Base-by-base conservation (phyloP, 2,888 invertebrate species). In the Branchipolynoe longqiensis region DNA sequence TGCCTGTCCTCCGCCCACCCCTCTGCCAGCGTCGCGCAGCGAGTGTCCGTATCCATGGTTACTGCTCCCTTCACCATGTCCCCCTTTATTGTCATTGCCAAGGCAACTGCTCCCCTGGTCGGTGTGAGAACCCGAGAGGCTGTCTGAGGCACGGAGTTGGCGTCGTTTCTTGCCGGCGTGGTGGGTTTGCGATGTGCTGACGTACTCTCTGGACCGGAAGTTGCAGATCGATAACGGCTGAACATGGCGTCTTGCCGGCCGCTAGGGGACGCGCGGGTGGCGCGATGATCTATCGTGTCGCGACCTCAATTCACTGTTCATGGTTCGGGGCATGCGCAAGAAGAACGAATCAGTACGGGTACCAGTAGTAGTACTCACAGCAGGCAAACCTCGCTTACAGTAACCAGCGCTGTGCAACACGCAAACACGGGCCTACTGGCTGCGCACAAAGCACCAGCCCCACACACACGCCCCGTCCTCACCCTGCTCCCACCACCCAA, bases 201-300 rank as follows among this genome's bases (percentile, higher is more conserved):
- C 78, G 41, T n/a, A 78, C n/a, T 8, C 48, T 78, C 18, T 78
- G 78, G 48, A n/a, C 48, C 2, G 78, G 78, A 1, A 78, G 78
- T 48, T 1, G 48, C 28, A 1, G 78, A 78, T 48, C 78, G 25
- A 28, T 78, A 41, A 25, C 48, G 12, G 31, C 78, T 78, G 48
- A 78, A 48, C 78, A 78, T 78, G 28, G 0, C 28, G 36, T 36
- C 28, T 25, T 25, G 1, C 38, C 22, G 1, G 36, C 62, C 62
- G 31, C 62, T 4, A 62, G 1, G 25, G 25, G 3, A 12, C 28
- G 28, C 62, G 18, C 62, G 1, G 28, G 3, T 4, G 58, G 58
- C n/a, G 14, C 62, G 14, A 1, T 62, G 28, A 1, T 4, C 62
- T 4, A 31, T 14, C 56, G 18, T 22, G 62, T 18, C 12, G 31